phyloP scores from a whole-genome alignment of 2,797 vertebrate genomes.

The Sebastes minor region DNA sequence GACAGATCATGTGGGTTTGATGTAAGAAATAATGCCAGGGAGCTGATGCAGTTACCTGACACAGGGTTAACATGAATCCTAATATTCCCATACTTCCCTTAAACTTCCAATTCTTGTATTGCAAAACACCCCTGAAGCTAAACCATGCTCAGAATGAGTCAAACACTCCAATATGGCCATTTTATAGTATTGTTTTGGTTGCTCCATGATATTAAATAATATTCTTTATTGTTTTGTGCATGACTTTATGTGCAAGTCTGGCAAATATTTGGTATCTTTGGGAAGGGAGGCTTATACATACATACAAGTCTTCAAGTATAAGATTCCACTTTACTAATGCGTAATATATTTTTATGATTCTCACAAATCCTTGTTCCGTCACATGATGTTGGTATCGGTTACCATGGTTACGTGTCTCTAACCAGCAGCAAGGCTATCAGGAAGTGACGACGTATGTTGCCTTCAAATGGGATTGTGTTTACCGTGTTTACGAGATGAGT shows the following conservation, averaged over 20 bases:
- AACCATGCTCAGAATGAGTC: background rate
- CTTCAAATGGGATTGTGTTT: too few relatives aligned
- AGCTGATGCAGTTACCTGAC: conserved; percentile 2
- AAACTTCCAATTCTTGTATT: background rate
- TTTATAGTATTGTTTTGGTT: background rate
- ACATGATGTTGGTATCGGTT: background rate
- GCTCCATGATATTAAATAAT: background rate
- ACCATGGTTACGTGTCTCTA: background rate
- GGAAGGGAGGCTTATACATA: too few relatives aligned
- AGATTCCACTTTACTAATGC: background rate
- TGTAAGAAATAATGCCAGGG: conserved; percentile 19
- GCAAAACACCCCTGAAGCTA: background rate
- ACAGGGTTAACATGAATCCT: background rate
- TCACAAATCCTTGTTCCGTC: background rate
- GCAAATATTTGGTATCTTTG: background rate
- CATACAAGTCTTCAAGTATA: background rate
- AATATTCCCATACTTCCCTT: background rate
- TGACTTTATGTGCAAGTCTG: background rate
- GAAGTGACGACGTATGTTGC: background rate
- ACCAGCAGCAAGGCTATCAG: background rate
- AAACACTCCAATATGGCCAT: background rate
- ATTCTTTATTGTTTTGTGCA: background rate
- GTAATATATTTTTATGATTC: background rate
- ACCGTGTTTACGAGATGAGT: too few relatives aligned
- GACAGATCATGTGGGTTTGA: conserved; percentile 37